A percentile compares a stretch with the other conserved stretches of the same genome.
These are phyloP conservation scores for Heterodera filipjevi DNA, from an alignment of 2,888 invertebrate species.

Conservation along the genomic window DNA sequence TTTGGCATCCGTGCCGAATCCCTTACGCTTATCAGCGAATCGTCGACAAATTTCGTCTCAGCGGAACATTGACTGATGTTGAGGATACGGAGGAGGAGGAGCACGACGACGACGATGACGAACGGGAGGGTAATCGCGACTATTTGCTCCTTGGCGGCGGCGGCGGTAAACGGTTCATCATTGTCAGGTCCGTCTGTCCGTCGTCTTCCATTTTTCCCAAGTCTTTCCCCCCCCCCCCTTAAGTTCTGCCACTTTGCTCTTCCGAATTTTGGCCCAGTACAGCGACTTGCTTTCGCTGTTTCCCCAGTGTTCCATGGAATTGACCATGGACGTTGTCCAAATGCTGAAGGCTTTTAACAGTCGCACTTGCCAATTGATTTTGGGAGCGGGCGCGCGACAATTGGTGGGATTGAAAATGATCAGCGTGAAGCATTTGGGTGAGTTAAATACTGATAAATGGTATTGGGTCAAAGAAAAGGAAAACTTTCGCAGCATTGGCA, in stretches of 20 bases:
- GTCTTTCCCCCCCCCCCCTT: conserved; percentile 25
- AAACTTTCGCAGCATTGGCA: conserved; percentile 35
- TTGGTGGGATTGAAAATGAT: conserved; percentile 85
- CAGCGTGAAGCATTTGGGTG: conserved; percentile 85
- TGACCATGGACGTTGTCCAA: conserved; percentile 69
- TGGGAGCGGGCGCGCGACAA: conserved; percentile 93
- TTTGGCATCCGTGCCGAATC: conserved; percentile 91
- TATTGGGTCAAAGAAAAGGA: not conserved
- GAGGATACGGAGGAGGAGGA: conserved; percentile 21
- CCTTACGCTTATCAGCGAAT: conserved; percentile 85
- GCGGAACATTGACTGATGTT: conserved; percentile 63
- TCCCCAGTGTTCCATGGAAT: conserved; percentile 66
- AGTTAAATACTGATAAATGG: not conserved
- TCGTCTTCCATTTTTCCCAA: not conserved
- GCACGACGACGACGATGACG: conserved; percentile 4
- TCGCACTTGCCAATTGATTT: conserved; percentile 81
- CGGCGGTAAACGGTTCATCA: conserved; percentile 67
- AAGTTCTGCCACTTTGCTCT: conserved; percentile 80
- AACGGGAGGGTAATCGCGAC: conserved; percentile 14
- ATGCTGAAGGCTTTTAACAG: conserved; percentile 69
- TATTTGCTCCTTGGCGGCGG: conserved; percentile 56
- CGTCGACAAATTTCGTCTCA: conserved; percentile 74
- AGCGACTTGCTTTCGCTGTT: conserved; percentile 81
- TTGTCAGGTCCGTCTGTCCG: conserved; percentile 66
- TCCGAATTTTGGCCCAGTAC: conserved; percentile 89